These are phyloP conservation scores for Suillia variegata DNA, from an alignment of 2,888 invertebrate genomes.

Conservation along the genomic window DNA sequence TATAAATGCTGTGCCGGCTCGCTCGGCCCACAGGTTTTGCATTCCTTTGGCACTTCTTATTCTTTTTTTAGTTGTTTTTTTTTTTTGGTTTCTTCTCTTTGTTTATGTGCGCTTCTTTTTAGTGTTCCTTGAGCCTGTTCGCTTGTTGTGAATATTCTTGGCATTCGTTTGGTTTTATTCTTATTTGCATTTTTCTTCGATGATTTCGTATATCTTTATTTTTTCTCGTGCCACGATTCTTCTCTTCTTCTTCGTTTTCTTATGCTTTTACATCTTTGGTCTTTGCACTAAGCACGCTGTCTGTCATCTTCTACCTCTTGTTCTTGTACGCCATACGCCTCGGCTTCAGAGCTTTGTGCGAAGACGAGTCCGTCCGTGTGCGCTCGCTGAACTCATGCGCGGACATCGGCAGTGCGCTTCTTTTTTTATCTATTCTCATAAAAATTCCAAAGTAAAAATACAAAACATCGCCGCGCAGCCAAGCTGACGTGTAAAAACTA, in stretches of 20 bases:
- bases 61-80: neutral
- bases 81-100: neutral
- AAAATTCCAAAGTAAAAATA: constrained; percentile 2
- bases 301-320: neutral
- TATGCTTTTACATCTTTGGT: neutral
- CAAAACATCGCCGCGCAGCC: neutral
- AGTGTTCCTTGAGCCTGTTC: neutral
- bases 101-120: neutral
- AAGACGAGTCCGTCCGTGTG: neutral
- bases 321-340: neutral
- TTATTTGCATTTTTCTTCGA: neutral
- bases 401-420: neutral
- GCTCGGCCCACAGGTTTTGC: constrained; percentile 18
- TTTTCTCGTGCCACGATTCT: neutral
- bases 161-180: neutral
- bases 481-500: neutral
- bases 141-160: neutral
- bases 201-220: neutral
- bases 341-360: neutral
- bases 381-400: neutral
- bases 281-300: neutral
- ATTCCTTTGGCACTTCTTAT: constrained; percentile 17
- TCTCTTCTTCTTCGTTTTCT: neutral
- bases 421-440: neutral
- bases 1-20: too few species aligned